These are phyloP conservation scores for Acronicta psi DNA, from an alignment of 2,888 invertebrate species.

Conservation along the genomic window DNA sequence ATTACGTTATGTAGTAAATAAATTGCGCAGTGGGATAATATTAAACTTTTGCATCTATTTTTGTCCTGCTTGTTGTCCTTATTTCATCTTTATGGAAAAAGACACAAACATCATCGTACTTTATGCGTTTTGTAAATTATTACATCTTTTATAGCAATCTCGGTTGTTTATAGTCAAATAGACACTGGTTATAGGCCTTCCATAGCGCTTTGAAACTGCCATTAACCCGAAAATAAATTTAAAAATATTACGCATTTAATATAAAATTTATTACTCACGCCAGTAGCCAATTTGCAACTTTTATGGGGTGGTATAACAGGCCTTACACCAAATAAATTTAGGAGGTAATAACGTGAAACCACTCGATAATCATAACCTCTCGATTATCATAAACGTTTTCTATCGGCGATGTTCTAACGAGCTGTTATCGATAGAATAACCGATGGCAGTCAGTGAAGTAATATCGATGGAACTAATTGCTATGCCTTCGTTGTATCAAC, in stretches of 20 bases:
- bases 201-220: constrained; percentile 49
- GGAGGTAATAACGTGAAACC: constrained; percentile 57
- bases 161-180: constrained; percentile 57
- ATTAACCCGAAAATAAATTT: constrained; percentile 63
- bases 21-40: not conserved
- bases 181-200: constrained; percentile 54
- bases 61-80: constrained; percentile 6
- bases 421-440: constrained; percentile 41
- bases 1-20: not conserved
- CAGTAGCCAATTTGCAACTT: constrained; percentile 62
- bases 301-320: constrained; percentile 58
- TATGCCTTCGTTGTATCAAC: constrained; percentile 65
- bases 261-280: constrained; percentile 60
- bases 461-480: constrained; percentile 68
- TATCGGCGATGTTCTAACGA: constrained; percentile 55
- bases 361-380: constrained; percentile 63
- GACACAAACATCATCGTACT: constrained; percentile 21
- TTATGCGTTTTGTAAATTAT: constrained; percentile 39
- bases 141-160: constrained; percentile 42
- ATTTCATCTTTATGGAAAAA: constrained; percentile 19
- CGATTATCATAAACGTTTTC: constrained; percentile 60
- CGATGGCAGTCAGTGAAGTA: constrained; percentile 41
- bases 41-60: not conserved
- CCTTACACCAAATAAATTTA: constrained; percentile 61
- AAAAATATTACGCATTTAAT: constrained; percentile 60